phyloP scores from a whole-genome alignment of 2,797 vertebrate species.

The Adelosebastes latens region DNA sequence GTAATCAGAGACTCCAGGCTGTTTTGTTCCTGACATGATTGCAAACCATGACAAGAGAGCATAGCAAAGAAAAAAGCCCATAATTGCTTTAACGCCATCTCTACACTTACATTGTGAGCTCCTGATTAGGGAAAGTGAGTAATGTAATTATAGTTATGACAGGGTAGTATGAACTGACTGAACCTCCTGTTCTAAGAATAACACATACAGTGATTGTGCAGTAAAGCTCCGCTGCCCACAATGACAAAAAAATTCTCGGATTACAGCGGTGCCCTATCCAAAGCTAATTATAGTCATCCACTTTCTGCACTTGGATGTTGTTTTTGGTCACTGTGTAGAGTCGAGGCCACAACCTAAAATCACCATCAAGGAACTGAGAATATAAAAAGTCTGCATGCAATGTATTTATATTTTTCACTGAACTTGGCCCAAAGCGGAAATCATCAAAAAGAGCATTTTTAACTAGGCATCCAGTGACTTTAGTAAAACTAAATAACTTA shows the following conservation, averaged over 20 bases:
- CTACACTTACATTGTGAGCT: constrained; percentile 31
- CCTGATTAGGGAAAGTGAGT: constrained; percentile 50
- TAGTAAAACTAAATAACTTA: background rate
- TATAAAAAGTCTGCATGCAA: background rate
- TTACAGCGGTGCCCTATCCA: constrained; percentile 49
- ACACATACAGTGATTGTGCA: constrained; percentile 52
- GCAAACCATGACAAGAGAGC: constrained; percentile 28
- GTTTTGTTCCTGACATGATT: constrained; percentile 55
- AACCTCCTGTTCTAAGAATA: constrained; percentile 64
- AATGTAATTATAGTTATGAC: constrained; percentile 56
- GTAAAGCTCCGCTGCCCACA: constrained; percentile 49
- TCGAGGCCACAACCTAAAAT: constrained; percentile 41
- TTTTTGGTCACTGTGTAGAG: constrained; percentile 46
- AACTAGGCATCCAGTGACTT: background rate
- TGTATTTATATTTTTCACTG: constrained; percentile 13
- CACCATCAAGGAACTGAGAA: constrained; percentile 28
- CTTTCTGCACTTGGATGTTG: constrained; percentile 42
- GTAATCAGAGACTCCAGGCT: constrained; percentile 54
- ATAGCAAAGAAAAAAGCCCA: constrained; percentile 20
- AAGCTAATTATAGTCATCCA: constrained; percentile 61
- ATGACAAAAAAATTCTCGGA: constrained; percentile 53
- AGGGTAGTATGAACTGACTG: constrained; percentile 25
- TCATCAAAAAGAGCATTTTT: background rate
- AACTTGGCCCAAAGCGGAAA: background rate
- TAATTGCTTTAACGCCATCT: constrained; percentile 33